These are phyloP conservation scores for Genyomyrus donnyi DNA, from an alignment of 2,113 vertebrate species.

Conservation along the genomic window DNA sequence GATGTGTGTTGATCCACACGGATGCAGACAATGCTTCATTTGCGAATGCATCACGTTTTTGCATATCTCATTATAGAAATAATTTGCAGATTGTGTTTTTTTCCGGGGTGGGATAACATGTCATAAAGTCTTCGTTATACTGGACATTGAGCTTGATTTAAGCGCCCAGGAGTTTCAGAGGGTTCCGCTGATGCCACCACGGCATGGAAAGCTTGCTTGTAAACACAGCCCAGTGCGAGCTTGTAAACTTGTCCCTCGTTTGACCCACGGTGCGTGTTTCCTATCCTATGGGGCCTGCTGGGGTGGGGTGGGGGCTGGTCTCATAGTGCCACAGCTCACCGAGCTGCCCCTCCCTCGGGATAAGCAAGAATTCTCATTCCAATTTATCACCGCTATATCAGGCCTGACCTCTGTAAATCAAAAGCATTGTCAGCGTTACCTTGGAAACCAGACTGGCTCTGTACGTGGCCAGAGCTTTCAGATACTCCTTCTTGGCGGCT, in stretches of 20 bases:
- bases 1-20: not conserved
- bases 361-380: conserved; percentile 56
- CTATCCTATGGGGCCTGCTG: not conserved
- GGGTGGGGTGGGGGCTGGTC: conserved; percentile 22
- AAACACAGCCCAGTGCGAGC: not conserved
- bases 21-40: not conserved
- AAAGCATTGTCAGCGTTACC: conserved; percentile 74
- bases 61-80: not conserved
- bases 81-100: not conserved
- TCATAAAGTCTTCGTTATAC: not conserved
- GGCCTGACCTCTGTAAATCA: conserved; percentile 64
- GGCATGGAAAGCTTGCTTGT: not conserved
- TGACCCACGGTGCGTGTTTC: conserved; percentile 30
- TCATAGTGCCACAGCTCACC: conserved; percentile 36
- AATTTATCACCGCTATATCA: conserved; percentile 67
- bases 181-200: not conserved
- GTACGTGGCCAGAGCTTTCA: conserved; percentile 97
- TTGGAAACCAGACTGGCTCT: conserved; percentile 98
- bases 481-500: conserved; percentile 98
- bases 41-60: not conserved
- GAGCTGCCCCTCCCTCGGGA: conserved; percentile 42
- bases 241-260: conserved; percentile 29
- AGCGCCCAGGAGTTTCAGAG: not conserved
- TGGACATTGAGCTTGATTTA: not conserved
- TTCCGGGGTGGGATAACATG: not conserved